phyloP scores from a whole-genome alignment of 2,888 invertebrate genomes.

The Nyleta sp. region DNA sequence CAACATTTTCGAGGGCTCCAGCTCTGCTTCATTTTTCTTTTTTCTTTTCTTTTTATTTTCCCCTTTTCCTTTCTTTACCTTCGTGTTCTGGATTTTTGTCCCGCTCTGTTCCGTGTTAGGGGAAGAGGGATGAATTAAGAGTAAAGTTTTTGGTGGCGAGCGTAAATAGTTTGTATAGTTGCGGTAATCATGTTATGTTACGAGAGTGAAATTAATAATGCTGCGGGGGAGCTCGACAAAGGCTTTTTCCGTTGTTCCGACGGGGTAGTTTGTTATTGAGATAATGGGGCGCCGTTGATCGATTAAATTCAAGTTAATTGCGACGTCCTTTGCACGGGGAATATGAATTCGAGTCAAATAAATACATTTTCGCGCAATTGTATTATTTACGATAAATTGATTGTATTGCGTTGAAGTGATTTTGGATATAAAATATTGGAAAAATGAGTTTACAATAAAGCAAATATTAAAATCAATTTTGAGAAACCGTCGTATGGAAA shows the following conservation, averaged over 20 bases:
- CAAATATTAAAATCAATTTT: too few species aligned
- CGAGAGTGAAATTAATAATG: constrained; percentile 43
- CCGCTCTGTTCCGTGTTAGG: neutral
- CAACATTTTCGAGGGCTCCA: constrained; percentile 46
- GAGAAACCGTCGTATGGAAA: too few species aligned
- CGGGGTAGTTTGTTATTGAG: constrained; percentile 9
- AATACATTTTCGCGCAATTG: too few species aligned
- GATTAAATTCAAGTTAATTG: too few species aligned
- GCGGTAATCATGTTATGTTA: constrained; percentile 37
- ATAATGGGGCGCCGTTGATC: too few species aligned
- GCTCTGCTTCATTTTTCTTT: neutral
- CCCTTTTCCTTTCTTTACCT: constrained; percentile 3
- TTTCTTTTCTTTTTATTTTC: neutral
- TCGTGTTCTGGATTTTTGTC: neutral
- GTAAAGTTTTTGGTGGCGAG: constrained; percentile 38
- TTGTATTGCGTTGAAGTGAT: too few species aligned
- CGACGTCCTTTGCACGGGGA: too few species aligned
- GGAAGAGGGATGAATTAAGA: constrained; percentile 38
- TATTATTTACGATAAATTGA: too few species aligned
- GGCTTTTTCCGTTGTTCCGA: constrained; percentile 13
- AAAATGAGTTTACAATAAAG: too few species aligned
- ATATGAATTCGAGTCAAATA: too few species aligned
- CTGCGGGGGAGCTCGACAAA: constrained; percentile 24
- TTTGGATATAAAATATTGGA: too few species aligned
- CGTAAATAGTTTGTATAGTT: constrained; percentile 57